Conservation (phyloP, 1,140 invertebrate species). For the Bombus polaris region DNA sequence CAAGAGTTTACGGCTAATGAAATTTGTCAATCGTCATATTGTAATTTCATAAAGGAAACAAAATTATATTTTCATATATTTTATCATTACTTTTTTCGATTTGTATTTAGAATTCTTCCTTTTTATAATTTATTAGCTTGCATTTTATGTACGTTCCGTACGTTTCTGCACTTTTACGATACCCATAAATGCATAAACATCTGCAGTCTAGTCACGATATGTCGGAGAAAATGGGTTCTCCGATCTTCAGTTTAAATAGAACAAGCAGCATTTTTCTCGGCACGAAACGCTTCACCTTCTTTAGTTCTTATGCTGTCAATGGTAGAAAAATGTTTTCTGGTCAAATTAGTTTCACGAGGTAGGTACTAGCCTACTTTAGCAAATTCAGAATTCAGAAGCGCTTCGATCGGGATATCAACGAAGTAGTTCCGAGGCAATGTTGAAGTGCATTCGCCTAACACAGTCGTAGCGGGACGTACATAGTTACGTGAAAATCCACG, state of each 20-base stretch:
- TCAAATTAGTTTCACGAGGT: neutral
- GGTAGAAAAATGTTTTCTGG: slow-evolving; percentile 9
- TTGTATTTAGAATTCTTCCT: no score
- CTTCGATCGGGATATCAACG: slow-evolving; percentile 31
- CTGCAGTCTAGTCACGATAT: neutral
- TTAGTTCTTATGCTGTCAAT: neutral
- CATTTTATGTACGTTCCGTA: no score
- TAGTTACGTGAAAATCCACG: slow-evolving; percentile 47
- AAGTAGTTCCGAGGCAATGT: slow-evolving; percentile 7
- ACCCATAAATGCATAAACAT: neutral
- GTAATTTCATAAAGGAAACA: neutral
- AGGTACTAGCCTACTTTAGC: neutral
- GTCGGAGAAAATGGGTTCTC: neutral
- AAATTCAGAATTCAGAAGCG: slow-evolving; percentile 13
- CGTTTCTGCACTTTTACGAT: neutral
- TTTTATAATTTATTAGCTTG: neutral
- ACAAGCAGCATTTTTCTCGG: neutral
- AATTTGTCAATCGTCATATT: neutral
- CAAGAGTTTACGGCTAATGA: neutral
- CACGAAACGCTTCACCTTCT: neutral
- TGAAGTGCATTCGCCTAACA: slow-evolving; percentile 21
- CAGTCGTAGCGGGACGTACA: slow-evolving; percentile 15
- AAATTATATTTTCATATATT: no score
- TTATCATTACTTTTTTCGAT: no score
- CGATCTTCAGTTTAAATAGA: neutral